phyloP scores from a whole-genome alignment of 1,140 invertebrate genomes.

The Drosophila saltans region DNA sequence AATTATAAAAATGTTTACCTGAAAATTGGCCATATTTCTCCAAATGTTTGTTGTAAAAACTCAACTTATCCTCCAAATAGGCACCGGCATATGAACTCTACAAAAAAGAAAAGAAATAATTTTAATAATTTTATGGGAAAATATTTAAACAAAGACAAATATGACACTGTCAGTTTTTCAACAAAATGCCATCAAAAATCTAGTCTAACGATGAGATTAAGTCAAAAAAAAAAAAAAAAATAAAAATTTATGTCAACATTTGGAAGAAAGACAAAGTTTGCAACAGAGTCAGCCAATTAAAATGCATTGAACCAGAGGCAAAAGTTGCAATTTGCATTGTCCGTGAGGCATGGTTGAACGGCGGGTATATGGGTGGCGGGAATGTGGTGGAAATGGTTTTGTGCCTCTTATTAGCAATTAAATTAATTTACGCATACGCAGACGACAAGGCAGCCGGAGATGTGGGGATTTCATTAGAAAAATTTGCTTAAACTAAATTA shows the following conservation, averaged over 20 bases:
- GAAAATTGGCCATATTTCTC: constrained; percentile 75
- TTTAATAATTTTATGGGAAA: no score
- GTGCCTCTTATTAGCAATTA: constrained; percentile 75
- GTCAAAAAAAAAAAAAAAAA: constrained; percentile 46
- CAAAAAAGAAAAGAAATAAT: constrained; percentile 10
- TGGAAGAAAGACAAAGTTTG: constrained; percentile 28
- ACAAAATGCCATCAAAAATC: constrained; percentile 58
- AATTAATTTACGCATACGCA: constrained; percentile 79
- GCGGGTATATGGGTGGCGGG: neutral
- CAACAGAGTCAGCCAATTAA: constrained; percentile 69
- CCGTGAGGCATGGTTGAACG: constrained; percentile 1
- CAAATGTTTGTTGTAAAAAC: constrained; percentile 67
- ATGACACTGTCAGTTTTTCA: constrained; percentile 51
- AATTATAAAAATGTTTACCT: constrained; percentile 45
- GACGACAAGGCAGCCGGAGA: constrained; percentile 63
- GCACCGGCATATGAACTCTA: constrained; percentile 80
- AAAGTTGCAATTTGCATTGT: constrained; percentile 42
- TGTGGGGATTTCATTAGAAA: constrained; percentile 75
- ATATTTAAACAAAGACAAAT: constrained; percentile 54
- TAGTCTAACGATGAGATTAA: constrained; percentile 77
- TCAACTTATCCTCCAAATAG: constrained; percentile 78
- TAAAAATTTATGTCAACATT: constrained; percentile 47
- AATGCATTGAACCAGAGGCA: constrained; percentile 76
- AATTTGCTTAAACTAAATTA: constrained; percentile 59
- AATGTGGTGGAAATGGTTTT: constrained; percentile 9